These are phyloP conservation scores for Caenorhabditis sinica DNA, from an alignment of 2,888 invertebrate species.

Conservation along the genomic window DNA sequence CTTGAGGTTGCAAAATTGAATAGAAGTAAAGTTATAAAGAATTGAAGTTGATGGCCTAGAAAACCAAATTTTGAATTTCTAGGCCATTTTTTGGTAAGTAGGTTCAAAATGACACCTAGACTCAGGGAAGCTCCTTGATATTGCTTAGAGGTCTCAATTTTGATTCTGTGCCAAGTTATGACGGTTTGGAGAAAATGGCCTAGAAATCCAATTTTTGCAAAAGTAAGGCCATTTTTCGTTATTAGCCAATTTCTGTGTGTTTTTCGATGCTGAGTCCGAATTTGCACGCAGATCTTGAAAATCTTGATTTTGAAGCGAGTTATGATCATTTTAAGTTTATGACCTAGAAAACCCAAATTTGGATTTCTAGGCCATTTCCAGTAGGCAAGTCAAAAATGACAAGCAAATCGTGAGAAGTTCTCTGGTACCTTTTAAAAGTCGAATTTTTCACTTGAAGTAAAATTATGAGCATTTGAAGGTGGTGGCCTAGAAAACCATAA, in stretches of 20 bases:
- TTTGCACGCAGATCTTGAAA: neutral
- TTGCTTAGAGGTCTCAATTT: no score
- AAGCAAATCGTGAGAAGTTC: no score
- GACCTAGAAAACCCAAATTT: conserved; percentile 2
- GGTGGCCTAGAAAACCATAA: neutral
- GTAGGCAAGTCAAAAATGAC: neutral
- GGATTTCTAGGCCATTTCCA: no score
- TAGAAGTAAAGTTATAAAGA: no score
- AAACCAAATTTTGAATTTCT: neutral
- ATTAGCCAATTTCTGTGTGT: neutral
- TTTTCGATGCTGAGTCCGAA: neutral
- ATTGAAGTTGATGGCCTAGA: neutral
- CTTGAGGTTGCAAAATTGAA: no score
- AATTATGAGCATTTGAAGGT: neutral
- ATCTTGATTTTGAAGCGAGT: neutral
- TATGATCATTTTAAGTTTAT: neutral
- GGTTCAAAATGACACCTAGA: neutral
- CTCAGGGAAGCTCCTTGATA: no score
- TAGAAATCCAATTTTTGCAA: neutral
- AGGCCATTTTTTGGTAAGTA: neutral
- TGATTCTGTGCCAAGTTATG: neutral
- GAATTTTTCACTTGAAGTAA: neutral
- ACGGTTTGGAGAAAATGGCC: no score
- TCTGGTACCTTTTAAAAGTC: no score
- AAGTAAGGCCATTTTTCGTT: neutral